A percentile compares a stretch with the other conserved stretches of the same genome.
Conservation (phyloP, 2,113 vertebrate genomes). For the Prunella fulvescens region DNA sequence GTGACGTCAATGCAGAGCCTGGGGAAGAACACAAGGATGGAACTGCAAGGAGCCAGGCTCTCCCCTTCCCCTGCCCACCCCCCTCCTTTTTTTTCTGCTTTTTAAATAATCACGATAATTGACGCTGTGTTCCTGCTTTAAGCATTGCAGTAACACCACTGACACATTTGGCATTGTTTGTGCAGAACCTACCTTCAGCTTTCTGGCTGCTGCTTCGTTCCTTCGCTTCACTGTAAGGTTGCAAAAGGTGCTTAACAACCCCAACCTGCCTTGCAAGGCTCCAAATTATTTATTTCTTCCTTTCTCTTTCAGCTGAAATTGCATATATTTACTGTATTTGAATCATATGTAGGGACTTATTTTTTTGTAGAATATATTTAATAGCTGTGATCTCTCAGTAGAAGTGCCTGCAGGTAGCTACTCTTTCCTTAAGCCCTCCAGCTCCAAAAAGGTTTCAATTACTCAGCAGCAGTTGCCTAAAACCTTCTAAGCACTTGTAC, state of each 20-base stretch:
- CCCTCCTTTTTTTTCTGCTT: background rate
- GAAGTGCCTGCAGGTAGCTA: background rate
- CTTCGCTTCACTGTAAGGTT: background rate
- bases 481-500: background rate
- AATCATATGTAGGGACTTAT: background rate
- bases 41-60: background rate
- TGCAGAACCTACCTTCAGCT: background rate
- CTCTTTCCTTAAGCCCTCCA: background rate
- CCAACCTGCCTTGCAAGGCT: background rate
- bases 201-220: background rate
- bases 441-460: conserved; percentile 2
- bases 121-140: background rate
- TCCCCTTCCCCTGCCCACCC: background rate
- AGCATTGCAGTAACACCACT: background rate
- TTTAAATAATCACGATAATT: background rate
- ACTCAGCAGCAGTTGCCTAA: background rate
- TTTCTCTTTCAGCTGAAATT: background rate
- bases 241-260: background rate
- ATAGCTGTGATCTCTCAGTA: background rate
- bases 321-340: background rate
- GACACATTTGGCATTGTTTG: background rate
- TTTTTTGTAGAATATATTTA: background rate
- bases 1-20: conserved; percentile 52
- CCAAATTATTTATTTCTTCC: background rate
- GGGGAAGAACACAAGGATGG: conserved; percentile 15